phyloP scores from a whole-genome alignment of 2,113 vertebrate genomes.

The Clinocottus analis region DNA sequence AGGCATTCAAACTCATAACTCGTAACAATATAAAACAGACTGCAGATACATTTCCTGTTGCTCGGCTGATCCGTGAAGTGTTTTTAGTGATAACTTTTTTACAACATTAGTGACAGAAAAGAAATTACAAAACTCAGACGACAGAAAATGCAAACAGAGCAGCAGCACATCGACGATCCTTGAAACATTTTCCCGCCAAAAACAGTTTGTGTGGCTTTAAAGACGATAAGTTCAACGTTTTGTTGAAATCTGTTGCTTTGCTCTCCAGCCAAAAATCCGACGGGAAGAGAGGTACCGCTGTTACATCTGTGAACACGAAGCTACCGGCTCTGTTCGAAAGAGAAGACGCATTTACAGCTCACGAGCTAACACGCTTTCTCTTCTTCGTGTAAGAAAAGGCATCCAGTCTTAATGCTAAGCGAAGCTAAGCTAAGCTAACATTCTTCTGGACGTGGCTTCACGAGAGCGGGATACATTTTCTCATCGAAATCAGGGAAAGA shows the following conservation, averaged over 20 bases:
- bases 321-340: background rate
- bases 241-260: background rate
- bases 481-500: background rate
- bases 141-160: background rate
- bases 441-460: background rate
- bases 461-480: background rate
- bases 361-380: background rate
- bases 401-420: background rate
- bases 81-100: background rate
- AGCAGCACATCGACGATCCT: background rate
- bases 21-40: background rate
- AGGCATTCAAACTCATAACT: too few relatives aligned
- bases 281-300: background rate
- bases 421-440: background rate
- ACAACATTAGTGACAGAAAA: background rate
- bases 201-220: background rate
- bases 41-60: background rate
- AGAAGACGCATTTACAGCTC: background rate
- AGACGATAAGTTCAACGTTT: background rate
- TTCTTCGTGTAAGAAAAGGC: background rate
- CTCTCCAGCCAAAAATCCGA: background rate
- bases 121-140: background rate
- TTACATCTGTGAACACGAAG: background rate
- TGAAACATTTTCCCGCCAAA: background rate
- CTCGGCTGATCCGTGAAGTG: background rate